phyloP scores from a whole-genome alignment of 2,888 invertebrate genomes.

The Lottia scabra region DNA sequence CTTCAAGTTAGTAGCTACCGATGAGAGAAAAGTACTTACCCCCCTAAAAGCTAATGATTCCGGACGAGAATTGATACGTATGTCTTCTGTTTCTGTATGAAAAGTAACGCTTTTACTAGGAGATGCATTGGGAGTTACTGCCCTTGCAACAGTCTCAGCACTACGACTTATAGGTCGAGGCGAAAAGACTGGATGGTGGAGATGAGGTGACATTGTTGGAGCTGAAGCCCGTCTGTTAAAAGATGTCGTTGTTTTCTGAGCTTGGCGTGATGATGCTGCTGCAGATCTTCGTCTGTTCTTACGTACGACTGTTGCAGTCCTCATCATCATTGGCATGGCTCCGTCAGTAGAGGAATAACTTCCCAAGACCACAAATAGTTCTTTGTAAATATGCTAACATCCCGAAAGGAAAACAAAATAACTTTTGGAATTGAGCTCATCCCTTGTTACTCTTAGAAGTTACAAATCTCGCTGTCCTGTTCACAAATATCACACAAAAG shows the following conservation, averaged over 20 bases:
- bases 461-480: too few relatives aligned
- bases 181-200: constrained; percentile 23
- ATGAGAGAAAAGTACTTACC: constrained; percentile 1
- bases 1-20: neutral
- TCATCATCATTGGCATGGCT: constrained; percentile 29
- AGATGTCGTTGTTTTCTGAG: neutral
- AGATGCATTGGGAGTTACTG: constrained; percentile 19
- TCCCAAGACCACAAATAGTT: too few relatives aligned
- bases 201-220: constrained; percentile 33
- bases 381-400: too few relatives aligned
- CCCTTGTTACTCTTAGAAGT: too few relatives aligned
- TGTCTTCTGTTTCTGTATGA: constrained; percentile 36
- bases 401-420: too few relatives aligned
- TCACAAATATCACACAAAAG: too few relatives aligned
- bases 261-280: neutral
- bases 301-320: constrained; percentile 29
- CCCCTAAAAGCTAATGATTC: constrained; percentile 27
- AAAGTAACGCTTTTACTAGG: constrained; percentile 39
- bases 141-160: constrained; percentile 35
- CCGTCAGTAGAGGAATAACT: neutral
- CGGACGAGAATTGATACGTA: constrained; percentile 26
- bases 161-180: constrained; percentile 37
- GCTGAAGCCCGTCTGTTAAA: constrained; percentile 35
- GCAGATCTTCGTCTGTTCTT: constrained; percentile 31
- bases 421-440: too few relatives aligned